phyloP scores from a whole-genome alignment of 2,888 invertebrate genomes.

The Cistogaster globosa region DNA sequence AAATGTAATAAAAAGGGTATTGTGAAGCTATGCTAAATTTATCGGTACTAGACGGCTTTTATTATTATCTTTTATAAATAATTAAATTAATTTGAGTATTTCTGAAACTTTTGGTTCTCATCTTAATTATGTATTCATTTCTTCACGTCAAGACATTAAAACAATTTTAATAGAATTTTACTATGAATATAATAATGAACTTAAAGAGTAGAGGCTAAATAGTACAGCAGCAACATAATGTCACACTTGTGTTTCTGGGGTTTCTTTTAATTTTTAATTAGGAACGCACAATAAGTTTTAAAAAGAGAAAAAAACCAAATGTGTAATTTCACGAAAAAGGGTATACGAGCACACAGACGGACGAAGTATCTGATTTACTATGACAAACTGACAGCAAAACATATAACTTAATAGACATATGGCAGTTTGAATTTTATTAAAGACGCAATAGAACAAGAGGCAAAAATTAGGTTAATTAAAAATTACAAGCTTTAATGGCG shows the following conservation, averaged over 20 bases:
- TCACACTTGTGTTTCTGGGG: conserved; percentile 45
- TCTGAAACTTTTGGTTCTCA: too few species aligned
- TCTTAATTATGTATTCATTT: not conserved
- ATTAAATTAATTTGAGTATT: too few species aligned
- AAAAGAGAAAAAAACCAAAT: conserved; percentile 9
- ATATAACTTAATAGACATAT: not conserved
- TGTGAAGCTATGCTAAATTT: too few species aligned
- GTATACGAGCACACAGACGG: conserved; percentile 12
- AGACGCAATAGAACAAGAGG: conserved; percentile 22
- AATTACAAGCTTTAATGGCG: conserved; percentile 50
- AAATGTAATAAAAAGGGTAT: too few species aligned
- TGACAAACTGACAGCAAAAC: conserved; percentile 34
- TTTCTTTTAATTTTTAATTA: conserved; percentile 51
- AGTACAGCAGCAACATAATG: conserved; percentile 27
- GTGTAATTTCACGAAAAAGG: conserved; percentile 28
- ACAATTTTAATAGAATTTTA: conserved; percentile 46
- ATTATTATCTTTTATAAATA: too few species aligned
- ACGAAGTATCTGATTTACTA: conserved; percentile 46
- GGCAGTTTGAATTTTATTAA: conserved; percentile 49
- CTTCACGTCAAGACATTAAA: conserved; percentile 21
- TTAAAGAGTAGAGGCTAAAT: conserved; percentile 18
- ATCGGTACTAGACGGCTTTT: too few species aligned
- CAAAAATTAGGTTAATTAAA: conserved; percentile 70
- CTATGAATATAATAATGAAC: conserved; percentile 21
- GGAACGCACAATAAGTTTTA: conserved; percentile 41